Evolutionary conservation across 2,797 vertebrate genomes (phyloP), one percentile per base, ranked within the genome.

Genomic region (Rhyacichthys aspro): DNA sequence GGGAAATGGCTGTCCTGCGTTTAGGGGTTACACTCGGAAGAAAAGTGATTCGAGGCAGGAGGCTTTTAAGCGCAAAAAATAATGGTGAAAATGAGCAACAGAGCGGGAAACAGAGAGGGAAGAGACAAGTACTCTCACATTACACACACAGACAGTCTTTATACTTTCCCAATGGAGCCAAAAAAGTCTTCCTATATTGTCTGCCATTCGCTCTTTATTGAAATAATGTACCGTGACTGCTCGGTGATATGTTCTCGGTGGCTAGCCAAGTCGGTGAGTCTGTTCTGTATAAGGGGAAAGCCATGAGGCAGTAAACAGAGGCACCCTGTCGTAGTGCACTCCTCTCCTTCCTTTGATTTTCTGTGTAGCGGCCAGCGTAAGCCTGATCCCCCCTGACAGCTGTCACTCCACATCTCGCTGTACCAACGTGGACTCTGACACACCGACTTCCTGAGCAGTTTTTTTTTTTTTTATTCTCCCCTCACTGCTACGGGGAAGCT

Each of bases 341-440:
- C 70, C 61, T 64, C 74, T 58, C 55, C 73, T 57, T 32, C 58
- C 76, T 67, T 53, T 84, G 80, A 82, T 82, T 85, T 75, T 69
- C 71, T 19, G 63, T 67, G 75, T 72, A 63, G 81, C 62, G 38
- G 66, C 44, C 64, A 18, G 77, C 49, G 72, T 84, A 79, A 82
- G 83, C 81, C 81, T 88, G 88, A 91, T 91, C 84, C 72, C 39
- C 63, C 64, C 72, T 70, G 88, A 90, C 89, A 90, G 84, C 87
- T 90, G 88, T 86, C 89, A 89, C 85, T 91, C 88, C 83, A 68
- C 76, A 89, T 90, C 82, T 71, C 70, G 10, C 67, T 44, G 70
- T 67, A 76, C 70, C 71, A 36, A 61, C 63, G 18, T 17, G 61
- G 75, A 76, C 70, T 59, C 59, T 55, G 70, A 81, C 79, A 79